Evolutionary conservation across 2,888 invertebrate genomes (phyloP).

Genomic region (Drosophila acutilabella): DNA sequence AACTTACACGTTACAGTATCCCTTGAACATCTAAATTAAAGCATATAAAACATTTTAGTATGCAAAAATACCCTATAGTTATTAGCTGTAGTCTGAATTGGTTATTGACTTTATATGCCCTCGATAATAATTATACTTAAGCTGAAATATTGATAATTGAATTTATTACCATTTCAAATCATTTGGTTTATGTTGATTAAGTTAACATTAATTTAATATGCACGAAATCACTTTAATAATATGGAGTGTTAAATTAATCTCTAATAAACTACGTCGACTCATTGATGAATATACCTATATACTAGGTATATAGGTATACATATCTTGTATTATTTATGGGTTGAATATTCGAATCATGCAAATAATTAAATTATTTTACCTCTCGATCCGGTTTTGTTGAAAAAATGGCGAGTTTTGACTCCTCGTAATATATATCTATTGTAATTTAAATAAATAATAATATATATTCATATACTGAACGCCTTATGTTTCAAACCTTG

Average conservation of each 20-base stretch:
- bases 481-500: too few species aligned
- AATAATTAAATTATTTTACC: too few species aligned
- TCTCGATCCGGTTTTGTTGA: too few species aligned
- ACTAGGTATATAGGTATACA: too few species aligned
- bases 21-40: neutral
- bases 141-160: neutral
- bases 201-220: conserved; percentile 3
- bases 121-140: conserved; percentile 6
- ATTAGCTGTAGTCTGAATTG: neutral
- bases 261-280: neutral
- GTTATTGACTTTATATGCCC: neutral
- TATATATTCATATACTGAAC: too few species aligned
- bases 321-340: too few species aligned
- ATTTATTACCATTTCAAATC: neutral
- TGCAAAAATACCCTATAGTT: neutral
- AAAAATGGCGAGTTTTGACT: too few species aligned
- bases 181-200: conserved; percentile 3
- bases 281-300: neutral
- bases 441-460: too few species aligned
- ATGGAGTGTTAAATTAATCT: neutral
- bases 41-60: neutral
- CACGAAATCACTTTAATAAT: neutral
- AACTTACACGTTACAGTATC: neutral
- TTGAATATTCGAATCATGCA: too few species aligned
- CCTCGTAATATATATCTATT: too few species aligned